A percentile compares a stretch with the other conserved stretches of the same genome.
phyloP scores from a whole-genome alignment of 2,113 vertebrate genomes.

The Pluvianellus socialis region DNA sequence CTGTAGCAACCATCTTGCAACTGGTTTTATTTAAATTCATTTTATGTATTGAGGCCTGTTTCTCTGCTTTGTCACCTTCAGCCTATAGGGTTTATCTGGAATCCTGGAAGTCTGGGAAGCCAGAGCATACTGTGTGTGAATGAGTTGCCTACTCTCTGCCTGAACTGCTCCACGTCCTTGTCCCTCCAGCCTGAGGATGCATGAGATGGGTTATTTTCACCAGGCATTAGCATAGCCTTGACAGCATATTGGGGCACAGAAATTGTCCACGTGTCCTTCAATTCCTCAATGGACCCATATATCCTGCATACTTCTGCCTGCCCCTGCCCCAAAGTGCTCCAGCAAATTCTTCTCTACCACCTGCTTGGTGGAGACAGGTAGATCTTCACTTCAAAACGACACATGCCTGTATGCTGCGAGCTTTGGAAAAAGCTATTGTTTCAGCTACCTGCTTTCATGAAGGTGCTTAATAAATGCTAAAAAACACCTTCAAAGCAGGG shows the following conservation, averaged over 20 bases:
- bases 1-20: not conserved
- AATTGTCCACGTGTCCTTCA: not conserved
- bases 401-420: not conserved
- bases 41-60: not conserved
- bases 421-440: not conserved
- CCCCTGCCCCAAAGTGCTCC: not conserved
- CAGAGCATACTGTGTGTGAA: not conserved
- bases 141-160: not conserved
- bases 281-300: not conserved
- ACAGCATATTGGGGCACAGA: not conserved
- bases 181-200: not conserved
- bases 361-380: not conserved
- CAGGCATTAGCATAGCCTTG: not conserved
- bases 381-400: not conserved
- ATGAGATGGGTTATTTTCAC: not conserved
- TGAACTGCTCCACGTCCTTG: not conserved
- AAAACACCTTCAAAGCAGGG: not conserved
- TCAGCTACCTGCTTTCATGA: not conserved
- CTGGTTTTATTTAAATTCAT: not conserved
- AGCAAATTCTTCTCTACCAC: not conserved
- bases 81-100: not conserved
- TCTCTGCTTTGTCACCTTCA: not conserved
- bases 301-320: not conserved
- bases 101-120: not conserved
- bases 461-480: not conserved